A percentile compares a stretch with the other conserved stretches of the same genome.
Conservation (phyloP, 2,113 vertebrate species). For the Lichenostomus cassidix region DNA sequence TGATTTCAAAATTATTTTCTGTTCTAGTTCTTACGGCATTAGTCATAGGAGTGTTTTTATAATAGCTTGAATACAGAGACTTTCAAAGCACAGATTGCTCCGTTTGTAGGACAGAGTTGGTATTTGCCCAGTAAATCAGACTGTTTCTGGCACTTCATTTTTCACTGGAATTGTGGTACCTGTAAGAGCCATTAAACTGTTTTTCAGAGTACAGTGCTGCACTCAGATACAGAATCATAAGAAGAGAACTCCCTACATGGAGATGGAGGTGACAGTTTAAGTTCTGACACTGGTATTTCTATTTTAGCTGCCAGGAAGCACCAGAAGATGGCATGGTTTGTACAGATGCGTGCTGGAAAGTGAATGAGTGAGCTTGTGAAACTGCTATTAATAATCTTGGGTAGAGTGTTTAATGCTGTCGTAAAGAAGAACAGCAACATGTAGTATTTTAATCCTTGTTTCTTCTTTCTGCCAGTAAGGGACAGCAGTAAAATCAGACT, state of each 20-base stretch:
- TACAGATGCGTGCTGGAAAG: slow-evolving; percentile 70
- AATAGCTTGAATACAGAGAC: background rate
- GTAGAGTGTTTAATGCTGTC: slow-evolving; percentile 47
- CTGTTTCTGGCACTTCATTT: background rate
- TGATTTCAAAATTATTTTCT: background rate
- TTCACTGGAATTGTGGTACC: background rate
- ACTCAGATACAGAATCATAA: background rate
- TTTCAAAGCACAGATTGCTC: background rate
- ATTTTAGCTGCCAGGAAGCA: slow-evolving; percentile 72
- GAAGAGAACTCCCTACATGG: background rate
- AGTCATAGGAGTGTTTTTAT: background rate
- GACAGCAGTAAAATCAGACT: background rate
- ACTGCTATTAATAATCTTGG: slow-evolving; percentile 74
- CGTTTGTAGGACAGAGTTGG: background rate
- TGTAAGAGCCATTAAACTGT: background rate
- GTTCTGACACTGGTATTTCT: slow-evolving; percentile 40
- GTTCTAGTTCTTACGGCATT: background rate
- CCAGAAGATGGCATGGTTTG: slow-evolving; percentile 89
- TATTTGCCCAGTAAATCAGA: background rate
- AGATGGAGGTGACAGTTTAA: slow-evolving; percentile 27
- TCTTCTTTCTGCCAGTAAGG: slow-evolving; percentile 11
- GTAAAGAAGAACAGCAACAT: slow-evolving; percentile 18
- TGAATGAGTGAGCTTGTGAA: slow-evolving; percentile 60
- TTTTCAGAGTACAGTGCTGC: background rate
- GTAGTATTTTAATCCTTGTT: slow-evolving; percentile 1